These are phyloP conservation scores for Paedocypris micromegethes DNA, from an alignment of 2,797 vertebrate genomes.

Conservation along the genomic window DNA sequence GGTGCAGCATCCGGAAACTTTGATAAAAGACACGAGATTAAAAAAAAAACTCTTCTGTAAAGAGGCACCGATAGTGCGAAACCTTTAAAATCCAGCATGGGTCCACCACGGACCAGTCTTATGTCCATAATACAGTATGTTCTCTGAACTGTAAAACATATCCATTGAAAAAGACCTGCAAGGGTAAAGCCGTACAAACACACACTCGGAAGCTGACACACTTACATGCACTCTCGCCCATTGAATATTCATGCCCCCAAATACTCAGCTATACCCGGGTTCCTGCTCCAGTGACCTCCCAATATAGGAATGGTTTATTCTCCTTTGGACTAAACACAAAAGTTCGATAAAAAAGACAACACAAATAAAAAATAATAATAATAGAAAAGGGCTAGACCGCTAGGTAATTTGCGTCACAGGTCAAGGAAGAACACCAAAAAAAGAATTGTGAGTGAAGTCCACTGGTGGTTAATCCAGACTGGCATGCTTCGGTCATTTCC, in stretches of 20 bases:
- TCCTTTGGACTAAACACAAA: slow-evolving; percentile 53
- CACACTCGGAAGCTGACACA: slow-evolving; percentile 44
- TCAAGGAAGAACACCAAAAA: slow-evolving; percentile 37
- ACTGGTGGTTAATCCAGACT: slow-evolving; percentile 36
- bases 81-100: slow-evolving; percentile 36
- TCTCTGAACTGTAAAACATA: slow-evolving; percentile 24
- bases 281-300: slow-evolving; percentile 70
- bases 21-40: slow-evolving; percentile 14
- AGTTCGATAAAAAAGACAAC: slow-evolving; percentile 51
- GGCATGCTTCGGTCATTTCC: slow-evolving; percentile 30
- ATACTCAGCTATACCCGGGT: slow-evolving; percentile 27
- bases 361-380: slow-evolving; percentile 26
- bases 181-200: slow-evolving; percentile 48
- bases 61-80: slow-evolving; percentile 34
- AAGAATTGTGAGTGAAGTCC: slow-evolving; percentile 27
- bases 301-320: slow-evolving; percentile 65
- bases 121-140: slow-evolving; percentile 34
- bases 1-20: slow-evolving; percentile 19
- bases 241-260: slow-evolving; percentile 12
- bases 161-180: slow-evolving; percentile 47
- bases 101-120: slow-evolving; percentile 16
- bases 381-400: slow-evolving; percentile 38
- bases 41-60: slow-evolving; percentile 36
- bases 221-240: slow-evolving; percentile 31
- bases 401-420: slow-evolving; percentile 43